These are phyloP conservation scores for Sepiola atlantica DNA, from an alignment of 2,888 invertebrate genomes.

Conservation along the genomic window DNA sequence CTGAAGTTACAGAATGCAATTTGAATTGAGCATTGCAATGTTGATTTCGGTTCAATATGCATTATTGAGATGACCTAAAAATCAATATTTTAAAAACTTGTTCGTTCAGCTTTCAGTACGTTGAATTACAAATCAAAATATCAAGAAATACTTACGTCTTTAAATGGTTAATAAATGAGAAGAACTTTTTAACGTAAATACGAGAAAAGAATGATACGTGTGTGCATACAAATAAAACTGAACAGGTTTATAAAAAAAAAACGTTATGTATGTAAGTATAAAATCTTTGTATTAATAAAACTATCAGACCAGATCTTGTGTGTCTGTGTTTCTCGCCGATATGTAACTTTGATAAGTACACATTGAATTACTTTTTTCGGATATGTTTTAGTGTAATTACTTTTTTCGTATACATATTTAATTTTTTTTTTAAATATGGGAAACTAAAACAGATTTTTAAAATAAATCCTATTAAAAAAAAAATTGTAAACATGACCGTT, in stretches of 20 bases:
- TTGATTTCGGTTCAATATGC: not conserved
- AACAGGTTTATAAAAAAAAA: not conserved
- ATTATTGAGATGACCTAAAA: not conserved
- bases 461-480: too few relatives aligned
- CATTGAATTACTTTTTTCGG: too few relatives aligned
- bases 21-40: not conserved
- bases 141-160: not conserved
- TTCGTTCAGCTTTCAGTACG: not conserved
- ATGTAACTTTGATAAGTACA: too few relatives aligned
- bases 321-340: too few relatives aligned
- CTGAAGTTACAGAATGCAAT: not conserved
- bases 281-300: not conserved
- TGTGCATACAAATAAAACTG: not conserved
- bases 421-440: too few relatives aligned
- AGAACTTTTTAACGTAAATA: not conserved
- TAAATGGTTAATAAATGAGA: not conserved
- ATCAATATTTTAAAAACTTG: not conserved
- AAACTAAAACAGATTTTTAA: too few relatives aligned
- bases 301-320: too few relatives aligned
- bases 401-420: too few relatives aligned
- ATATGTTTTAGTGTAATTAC: too few relatives aligned
- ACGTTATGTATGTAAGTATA: not conserved
- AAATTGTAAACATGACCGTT: too few relatives aligned
- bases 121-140: not conserved
- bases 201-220: too few relatives aligned